phyloP scores from a whole-genome alignment of 2,113 vertebrate species.

The Sakesphorus luctuosus region DNA sequence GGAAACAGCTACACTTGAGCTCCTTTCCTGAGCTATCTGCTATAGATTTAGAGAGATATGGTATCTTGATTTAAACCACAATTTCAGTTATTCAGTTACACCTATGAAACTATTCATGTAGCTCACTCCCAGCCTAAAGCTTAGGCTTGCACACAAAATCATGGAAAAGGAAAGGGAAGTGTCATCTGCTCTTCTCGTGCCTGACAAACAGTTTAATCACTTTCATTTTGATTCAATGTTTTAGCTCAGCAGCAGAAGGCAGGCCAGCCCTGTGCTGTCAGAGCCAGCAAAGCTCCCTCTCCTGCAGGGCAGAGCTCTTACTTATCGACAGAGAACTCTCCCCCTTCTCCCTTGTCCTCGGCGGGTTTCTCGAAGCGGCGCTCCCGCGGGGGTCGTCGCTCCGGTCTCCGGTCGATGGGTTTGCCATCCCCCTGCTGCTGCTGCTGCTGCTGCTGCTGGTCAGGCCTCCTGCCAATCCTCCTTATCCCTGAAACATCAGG shows the following conservation, averaged over 20 bases:
- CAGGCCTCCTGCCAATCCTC: conserved; percentile 92
- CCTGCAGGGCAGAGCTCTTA: conserved; percentile 38
- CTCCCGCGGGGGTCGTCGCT: conserved; percentile 93
- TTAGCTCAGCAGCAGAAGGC: not conserved
- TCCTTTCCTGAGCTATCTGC: not conserved
- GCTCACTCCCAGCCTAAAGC: not conserved
- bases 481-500: conserved; percentile 85
- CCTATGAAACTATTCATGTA: rapidly evolving
- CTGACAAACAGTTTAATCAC: not conserved
- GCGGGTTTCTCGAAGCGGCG: conserved; percentile 91
- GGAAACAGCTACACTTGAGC: not conserved
- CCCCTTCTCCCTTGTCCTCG: conserved; percentile 93
- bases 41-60: rapidly evolving
- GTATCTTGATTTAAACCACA: not conserved
- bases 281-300: not conserved
- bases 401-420: conserved; percentile 88
- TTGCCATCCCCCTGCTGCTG: conserved; percentile 89
- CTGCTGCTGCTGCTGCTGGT: conserved; percentile 81
- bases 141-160: not conserved
- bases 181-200: rapidly evolving
- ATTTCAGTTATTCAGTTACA: not conserved
- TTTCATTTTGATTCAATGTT: not conserved
- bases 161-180: rapidly evolving
- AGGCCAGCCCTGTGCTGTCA: not conserved
- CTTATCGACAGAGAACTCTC: conserved; percentile 96